Base-by-base conservation (phyloP, 2,888 invertebrate genomes). In the Stramonita haemastoma region DNA sequence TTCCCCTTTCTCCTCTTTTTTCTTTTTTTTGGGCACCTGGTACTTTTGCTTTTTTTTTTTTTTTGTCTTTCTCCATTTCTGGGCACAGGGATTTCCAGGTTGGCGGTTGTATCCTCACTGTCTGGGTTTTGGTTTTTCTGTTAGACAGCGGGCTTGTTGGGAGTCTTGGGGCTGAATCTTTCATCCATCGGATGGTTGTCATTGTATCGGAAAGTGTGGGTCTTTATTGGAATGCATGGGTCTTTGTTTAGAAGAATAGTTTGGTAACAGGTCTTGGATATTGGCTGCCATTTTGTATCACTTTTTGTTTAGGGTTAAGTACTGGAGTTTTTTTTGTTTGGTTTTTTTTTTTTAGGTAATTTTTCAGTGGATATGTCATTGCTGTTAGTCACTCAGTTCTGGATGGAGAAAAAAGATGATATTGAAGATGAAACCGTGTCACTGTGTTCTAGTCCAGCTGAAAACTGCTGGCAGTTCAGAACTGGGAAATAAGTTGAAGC, bases 21-120 rank as follows among this genome's bases (percentile, higher is more conserved):
- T 83, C n/a, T 22, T 83, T 22, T 83, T 83, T 83, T 83, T 32
- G 19, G 36, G 36, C 81, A 83, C 81, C 34, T 79, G 77, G 77
- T n/a, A 46, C 46, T 79, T 32, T 32, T 79, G 77, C 13, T 77
- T 77, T 77, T 77, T 17, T 22, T 46, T 46, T 79, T 83, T 22
- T 66, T 66, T 66, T 66, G 4, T 22, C 13, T 66, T 66, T 66
- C 66, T 22, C 46, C 46, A 46, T 46, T 46, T 46, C 46, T 83
- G 81, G 81, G 81, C 79, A 79, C 79, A 15, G 2, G 81, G 81
- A 46, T 36, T n/a, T 46, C 46, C 0, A 46, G 46, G 36, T 26
- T 46, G 32, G 29, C 1, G 19, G 32, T 26, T 57, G 17, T 34
- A 32, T 32, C 46, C 17, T 85, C 56, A 85, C n/a, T 22, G 29